Evolutionary conservation across 2,797 vertebrate species (phyloP).

Genomic region (Sebastes hubbsi): DNA sequence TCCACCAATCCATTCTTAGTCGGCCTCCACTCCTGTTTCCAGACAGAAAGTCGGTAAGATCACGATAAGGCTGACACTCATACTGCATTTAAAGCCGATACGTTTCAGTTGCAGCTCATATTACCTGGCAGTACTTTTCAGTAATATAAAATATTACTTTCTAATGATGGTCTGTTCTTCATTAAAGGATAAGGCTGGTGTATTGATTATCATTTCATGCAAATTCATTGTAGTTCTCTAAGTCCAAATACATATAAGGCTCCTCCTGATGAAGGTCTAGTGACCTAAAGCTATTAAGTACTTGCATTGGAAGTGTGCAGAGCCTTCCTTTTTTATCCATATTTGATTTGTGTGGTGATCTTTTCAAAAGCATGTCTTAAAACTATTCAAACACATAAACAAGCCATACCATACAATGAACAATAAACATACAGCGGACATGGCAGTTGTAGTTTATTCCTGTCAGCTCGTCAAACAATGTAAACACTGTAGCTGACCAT

Average conservation of each 20-base stretch:
- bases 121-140: neutral
- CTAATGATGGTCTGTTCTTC: neutral
- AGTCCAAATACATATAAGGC: neutral
- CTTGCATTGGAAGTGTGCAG: neutral
- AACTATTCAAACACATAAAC: neutral
- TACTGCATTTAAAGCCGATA: neutral
- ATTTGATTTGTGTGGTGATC: neutral
- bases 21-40: constrained; percentile 97
- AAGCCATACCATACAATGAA: neutral
- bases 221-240: neutral
- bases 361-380: neutral
- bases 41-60: constrained; percentile 97
- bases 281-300: neutral
- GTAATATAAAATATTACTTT: neutral
- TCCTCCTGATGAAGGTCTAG: neutral
- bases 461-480: neutral
- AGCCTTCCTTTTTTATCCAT: neutral
- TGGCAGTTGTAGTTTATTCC: neutral
- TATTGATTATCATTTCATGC: neutral
- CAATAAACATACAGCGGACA: no score
- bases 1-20: constrained; percentile 97
- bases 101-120: neutral
- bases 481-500: neutral
- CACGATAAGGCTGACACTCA: neutral
- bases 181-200: neutral